Percentiles rank a stretch among this genome's conserved stretches.
phyloP scores from a whole-genome alignment of 2,797 vertebrate species.

The Balearica regulorum region DNA sequence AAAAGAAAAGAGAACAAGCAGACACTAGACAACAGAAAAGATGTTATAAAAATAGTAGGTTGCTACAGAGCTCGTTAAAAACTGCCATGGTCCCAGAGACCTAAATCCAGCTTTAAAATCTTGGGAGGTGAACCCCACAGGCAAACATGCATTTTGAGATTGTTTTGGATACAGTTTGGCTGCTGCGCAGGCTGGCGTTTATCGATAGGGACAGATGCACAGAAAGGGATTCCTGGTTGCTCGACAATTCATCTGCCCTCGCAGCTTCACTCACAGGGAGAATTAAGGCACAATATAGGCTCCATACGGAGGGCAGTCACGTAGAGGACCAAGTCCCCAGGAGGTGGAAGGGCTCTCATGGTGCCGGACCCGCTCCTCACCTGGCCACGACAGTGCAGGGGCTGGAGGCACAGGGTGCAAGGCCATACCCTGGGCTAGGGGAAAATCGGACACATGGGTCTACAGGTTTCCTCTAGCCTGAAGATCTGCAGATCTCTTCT shows the following conservation, averaged over 20 bases:
- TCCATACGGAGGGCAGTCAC: background rate
- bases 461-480: background rate
- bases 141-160: background rate
- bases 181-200: background rate
- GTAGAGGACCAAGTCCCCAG: background rate
- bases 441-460: fast-evolving
- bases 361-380: background rate
- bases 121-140: background rate
- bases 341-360: background rate
- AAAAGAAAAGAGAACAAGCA: background rate
- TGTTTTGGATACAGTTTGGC: background rate
- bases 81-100: background rate
- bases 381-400: fast-evolving
- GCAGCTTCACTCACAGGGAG: background rate
- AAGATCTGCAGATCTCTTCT: background rate
- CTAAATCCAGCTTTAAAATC: background rate
- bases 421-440: background rate
- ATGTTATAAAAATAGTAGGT: background rate
- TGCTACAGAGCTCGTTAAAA: background rate
- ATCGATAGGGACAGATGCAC: background rate
- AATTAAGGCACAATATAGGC: constrained; percentile 35
- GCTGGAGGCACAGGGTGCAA: background rate
- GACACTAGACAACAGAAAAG: background rate
- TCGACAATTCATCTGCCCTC: background rate
- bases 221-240: background rate